Conservation (phyloP, 1,140 invertebrate genomes). For the Drosophila sulfurigaster region DNA sequence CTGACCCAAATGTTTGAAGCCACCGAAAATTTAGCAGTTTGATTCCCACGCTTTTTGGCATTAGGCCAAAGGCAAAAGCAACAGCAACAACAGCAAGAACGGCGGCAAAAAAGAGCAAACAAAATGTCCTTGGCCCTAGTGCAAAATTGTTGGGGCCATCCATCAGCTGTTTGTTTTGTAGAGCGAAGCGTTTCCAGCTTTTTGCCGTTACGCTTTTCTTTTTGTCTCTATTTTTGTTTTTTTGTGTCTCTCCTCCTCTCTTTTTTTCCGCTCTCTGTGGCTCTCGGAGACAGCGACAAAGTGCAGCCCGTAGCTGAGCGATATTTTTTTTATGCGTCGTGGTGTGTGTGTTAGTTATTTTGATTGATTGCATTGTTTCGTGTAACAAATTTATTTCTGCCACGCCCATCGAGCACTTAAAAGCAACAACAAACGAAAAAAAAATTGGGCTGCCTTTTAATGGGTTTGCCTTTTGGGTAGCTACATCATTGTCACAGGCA, state of each 20-base stretch:
- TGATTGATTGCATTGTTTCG: conserved; percentile 70
- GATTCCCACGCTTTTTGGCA: conserved; percentile 45
- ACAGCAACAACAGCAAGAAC: conserved; percentile 10
- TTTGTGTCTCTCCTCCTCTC: no score
- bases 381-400: conserved; percentile 67
- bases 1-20: conserved; percentile 47
- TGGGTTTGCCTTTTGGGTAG: conserved; percentile 31
- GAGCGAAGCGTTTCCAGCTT: conserved; percentile 48
- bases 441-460: conserved; percentile 33
- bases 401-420: conserved; percentile 43
- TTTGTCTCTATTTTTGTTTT: conserved; percentile 9
- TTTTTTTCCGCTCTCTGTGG: no score
- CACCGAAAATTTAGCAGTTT: conserved; percentile 19
- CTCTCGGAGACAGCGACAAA: conserved; percentile 55
- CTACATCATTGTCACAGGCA: conserved; percentile 50
- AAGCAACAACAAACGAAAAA: conserved; percentile 18
- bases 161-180: conserved; percentile 61
- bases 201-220: conserved; percentile 28
- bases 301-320: conserved; percentile 39
- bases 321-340: conserved; percentile 21
- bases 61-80: conserved; percentile 21
- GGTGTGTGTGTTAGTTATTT: conserved; percentile 54
- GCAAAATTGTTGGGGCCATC: conserved; percentile 54
- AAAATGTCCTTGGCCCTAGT: conserved; percentile 62
- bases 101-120: conserved; percentile 18